These are phyloP conservation scores for Balanococcus diminutus DNA, from an alignment of 2,888 invertebrate species.

Conservation along the genomic window DNA sequence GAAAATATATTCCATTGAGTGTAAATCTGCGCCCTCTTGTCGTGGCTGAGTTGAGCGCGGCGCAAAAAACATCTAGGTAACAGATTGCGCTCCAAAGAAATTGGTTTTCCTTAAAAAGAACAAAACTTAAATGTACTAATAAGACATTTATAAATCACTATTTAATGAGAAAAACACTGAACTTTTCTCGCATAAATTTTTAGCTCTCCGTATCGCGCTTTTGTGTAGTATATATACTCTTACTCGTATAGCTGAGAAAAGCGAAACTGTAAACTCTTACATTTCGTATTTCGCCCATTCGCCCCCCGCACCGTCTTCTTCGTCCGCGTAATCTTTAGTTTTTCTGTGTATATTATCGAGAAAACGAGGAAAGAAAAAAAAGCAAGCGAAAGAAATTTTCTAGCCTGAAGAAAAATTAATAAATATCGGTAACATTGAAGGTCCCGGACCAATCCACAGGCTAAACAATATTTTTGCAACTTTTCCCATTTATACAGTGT, in stretches of 20 bases:
- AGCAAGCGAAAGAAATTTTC: background rate
- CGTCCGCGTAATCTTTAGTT: background rate
- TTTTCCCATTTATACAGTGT: background rate
- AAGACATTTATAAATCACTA: constrained; percentile 22
- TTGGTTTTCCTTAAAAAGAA: background rate
- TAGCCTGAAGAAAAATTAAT: constrained; percentile 6
- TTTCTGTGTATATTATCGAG: background rate
- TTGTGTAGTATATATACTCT: background rate
- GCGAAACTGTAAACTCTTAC: background rate
- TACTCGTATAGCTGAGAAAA: background rate
- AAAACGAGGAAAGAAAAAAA: background rate
- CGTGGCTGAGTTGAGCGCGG: too few relatives aligned
- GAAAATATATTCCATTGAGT: constrained; percentile 25
- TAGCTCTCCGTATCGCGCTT: background rate
- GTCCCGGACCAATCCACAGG: background rate
- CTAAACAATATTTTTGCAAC: background rate
- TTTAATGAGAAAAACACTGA: constrained; percentile 23
- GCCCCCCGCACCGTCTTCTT: too few relatives aligned
- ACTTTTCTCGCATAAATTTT: constrained; percentile 31
- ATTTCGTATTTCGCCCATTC: background rate
- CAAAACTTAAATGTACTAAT: constrained; percentile 21
- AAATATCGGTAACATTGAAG: constrained; percentile 2
- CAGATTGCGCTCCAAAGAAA: constrained; percentile 22
- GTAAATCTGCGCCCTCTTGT: background rate
- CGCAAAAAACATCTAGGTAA: background rate